A percentile compares a stretch with the other conserved stretches of the same genome.
Conservation (phyloP, 2,888 invertebrate genomes). For the Ormyrus nitidulus region DNA sequence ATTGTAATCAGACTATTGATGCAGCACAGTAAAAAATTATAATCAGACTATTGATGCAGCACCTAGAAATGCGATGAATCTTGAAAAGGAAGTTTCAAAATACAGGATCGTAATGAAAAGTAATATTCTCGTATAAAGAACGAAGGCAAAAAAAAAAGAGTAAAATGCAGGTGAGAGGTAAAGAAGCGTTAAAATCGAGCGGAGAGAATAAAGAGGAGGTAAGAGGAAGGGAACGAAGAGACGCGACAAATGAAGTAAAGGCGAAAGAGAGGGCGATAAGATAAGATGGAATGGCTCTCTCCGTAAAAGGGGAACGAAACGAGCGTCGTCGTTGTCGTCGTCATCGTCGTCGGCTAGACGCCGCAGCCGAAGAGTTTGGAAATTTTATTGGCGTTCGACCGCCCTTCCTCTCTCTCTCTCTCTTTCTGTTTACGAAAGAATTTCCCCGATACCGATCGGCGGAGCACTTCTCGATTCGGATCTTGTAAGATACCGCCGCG, state of each 20-base stretch:
- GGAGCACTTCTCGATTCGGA: neutral
- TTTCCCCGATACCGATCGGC: slow-evolving; percentile 40
- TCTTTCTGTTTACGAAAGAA: slow-evolving; percentile 34
- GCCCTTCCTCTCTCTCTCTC: neutral
- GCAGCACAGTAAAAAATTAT: no score
- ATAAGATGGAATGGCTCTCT: slow-evolving; percentile 49
- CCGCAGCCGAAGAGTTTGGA: slow-evolving; percentile 44
- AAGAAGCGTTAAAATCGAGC: slow-evolving; percentile 19
- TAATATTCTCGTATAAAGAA: no score
- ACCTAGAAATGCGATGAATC: no score
- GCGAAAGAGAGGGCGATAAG: slow-evolving; percentile 35
- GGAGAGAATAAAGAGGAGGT: neutral
- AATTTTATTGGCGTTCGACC: slow-evolving; percentile 46
- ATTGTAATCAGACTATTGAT: no score
- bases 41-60: no score
- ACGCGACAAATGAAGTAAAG: slow-evolving; percentile 49
- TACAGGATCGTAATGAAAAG: no score
- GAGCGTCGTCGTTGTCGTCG: neutral
- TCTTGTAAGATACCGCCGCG: slow-evolving; percentile 10
- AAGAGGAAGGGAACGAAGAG: slow-evolving; percentile 19
- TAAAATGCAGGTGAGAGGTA: slow-evolving; percentile 23
- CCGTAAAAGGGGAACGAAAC: slow-evolving; percentile 41
- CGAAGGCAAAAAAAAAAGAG: neutral
- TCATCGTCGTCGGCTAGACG: slow-evolving; percentile 25
- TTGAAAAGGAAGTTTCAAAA: no score